Conservation (phyloP, 2,113 vertebrate species). For the Calypte anna region DNA sequence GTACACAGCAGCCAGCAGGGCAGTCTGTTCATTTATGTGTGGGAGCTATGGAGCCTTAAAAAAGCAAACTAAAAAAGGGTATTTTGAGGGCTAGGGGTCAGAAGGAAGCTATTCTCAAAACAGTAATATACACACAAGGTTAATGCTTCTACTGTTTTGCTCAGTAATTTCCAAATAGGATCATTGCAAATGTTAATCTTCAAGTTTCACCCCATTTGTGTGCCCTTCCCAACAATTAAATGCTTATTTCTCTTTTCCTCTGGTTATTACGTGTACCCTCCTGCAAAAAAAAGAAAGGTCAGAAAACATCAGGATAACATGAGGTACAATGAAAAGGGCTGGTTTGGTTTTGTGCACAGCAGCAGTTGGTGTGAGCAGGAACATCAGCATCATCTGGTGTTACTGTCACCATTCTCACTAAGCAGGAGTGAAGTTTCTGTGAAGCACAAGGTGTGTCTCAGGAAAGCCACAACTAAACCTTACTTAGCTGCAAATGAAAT, state of each 20-base stretch:
- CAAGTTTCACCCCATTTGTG: background rate
- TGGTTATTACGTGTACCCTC: background rate
- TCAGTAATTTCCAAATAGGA: background rate
- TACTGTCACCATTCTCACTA: background rate
- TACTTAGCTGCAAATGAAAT: constrained; percentile 18
- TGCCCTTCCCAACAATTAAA: constrained; percentile 1
- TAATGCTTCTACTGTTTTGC: background rate
- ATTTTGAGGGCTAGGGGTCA: background rate
- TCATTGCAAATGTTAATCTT: background rate
- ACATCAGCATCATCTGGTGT: background rate
- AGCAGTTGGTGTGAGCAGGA: background rate
- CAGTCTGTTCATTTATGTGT: background rate
- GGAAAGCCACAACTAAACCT: background rate
- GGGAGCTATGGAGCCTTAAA: background rate
- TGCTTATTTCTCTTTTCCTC: constrained; percentile 8
- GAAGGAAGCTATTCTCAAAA: constrained; percentile 5
- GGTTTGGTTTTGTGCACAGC: background rate
- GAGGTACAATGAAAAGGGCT: background rate
- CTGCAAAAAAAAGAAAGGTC: background rate
- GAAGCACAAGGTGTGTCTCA: background rate
- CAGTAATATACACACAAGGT: background rate
- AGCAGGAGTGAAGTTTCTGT: background rate
- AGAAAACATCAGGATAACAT: background rate
- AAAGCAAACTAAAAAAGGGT: constrained; percentile 2
- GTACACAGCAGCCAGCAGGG: background rate